phyloP scores from a whole-genome alignment of 2,888 invertebrate species.

The Agrotis ipsilon region DNA sequence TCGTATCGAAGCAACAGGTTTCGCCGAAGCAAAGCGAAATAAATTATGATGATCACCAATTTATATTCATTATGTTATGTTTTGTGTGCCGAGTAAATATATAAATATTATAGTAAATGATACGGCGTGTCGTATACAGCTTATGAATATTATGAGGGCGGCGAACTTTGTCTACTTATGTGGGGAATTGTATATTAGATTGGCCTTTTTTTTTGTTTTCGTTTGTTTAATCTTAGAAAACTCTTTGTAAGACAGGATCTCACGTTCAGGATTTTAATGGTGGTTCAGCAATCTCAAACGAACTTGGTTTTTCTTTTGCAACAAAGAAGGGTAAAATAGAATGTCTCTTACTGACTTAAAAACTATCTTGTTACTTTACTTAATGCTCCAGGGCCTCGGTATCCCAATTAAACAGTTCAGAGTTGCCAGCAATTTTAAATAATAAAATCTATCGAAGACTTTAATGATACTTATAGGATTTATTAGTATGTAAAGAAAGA shows the following conservation, averaged over 20 bases:
- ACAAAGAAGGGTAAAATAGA: no score
- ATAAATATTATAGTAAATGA: constrained; percentile 45
- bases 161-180: constrained; percentile 44
- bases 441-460: no score
- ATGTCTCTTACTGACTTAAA: no score
- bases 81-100: constrained; percentile 56
- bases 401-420: no score
- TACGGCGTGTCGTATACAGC: constrained; percentile 48
- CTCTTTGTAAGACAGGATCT: not conserved
- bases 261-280: no score
- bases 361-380: no score
- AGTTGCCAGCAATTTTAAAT: no score
- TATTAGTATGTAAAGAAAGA: no score
- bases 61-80: constrained; percentile 65
- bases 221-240: constrained; percentile 13
- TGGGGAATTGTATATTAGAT: constrained; percentile 20
- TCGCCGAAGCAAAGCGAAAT: constrained; percentile 49
- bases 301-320: no score
- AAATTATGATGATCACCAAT: constrained; percentile 67
- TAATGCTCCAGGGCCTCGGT: no score
- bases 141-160: constrained; percentile 61
- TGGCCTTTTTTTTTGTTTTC: constrained; percentile 20
- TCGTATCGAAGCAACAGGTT: constrained; percentile 61
- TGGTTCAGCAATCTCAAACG: no score
- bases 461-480: no score